Percentiles rank a stretch among this genome's conserved stretches.
These are phyloP conservation scores for Dolichotis patagonum DNA, from an alignment of 2,113 vertebrate species.

Conservation along the genomic window DNA sequence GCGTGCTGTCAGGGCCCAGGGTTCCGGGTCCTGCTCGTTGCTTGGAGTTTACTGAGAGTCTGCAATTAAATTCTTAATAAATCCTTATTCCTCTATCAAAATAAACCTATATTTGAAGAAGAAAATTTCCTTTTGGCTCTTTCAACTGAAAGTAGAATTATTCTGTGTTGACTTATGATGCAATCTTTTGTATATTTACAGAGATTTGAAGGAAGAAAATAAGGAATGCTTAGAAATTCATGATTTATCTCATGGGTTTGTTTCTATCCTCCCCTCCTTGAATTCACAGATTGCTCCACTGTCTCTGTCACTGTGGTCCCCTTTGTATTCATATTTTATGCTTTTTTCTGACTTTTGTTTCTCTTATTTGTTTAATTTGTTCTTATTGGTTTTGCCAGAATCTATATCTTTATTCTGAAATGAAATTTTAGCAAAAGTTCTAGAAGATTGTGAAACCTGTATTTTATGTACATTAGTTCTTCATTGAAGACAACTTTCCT, in stretches of 20 bases:
- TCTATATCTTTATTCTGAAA: neutral
- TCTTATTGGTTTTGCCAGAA: neutral
- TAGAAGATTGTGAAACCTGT: neutral
- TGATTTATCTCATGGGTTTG: neutral
- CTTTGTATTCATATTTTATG: neutral
- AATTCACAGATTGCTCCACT: neutral
- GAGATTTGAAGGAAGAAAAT: constrained; percentile 21
- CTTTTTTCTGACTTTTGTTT: neutral
- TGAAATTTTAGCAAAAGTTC: neutral
- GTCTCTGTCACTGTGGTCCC: neutral
- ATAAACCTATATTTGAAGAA: constrained; percentile 13
- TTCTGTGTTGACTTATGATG: neutral
- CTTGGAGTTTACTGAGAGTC: no score
- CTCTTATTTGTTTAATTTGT: neutral
- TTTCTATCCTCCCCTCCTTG: neutral
- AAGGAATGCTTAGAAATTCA: neutral
- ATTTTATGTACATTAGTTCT: no score
- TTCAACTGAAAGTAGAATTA: neutral
- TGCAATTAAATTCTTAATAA: constrained; percentile 7
- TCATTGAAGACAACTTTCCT: neutral
- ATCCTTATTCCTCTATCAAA: constrained; percentile 31
- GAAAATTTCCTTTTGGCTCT: neutral
- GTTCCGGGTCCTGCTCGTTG: no score
- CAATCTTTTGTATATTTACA: neutral
- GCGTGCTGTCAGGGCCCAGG: no score